Percentiles rank a stretch among this genome's conserved stretches.
Evolutionary conservation across 1,140 invertebrate species (phyloP).

Genomic region (Popillia japonica): DNA sequence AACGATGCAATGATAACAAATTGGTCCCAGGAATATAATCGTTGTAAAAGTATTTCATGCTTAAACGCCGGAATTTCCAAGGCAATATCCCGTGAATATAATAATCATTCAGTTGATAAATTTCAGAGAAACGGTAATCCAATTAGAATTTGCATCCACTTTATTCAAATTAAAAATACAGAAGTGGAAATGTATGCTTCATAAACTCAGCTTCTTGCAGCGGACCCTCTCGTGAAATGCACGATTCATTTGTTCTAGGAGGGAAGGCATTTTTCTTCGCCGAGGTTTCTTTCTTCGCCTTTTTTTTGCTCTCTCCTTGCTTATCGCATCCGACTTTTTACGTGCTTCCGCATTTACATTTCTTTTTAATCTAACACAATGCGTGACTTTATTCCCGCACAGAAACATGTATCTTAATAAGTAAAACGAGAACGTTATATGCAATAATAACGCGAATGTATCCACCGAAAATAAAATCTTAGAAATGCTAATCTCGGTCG

Average conservation of each 20-base stretch:
- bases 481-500: slow-evolving; percentile 12
- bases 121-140: background rate
- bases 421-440: background rate
- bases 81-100: too few relatives aligned
- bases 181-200: background rate
- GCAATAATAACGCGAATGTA: background rate
- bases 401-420: slow-evolving; percentile 30
- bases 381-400: slow-evolving; percentile 18
- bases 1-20: too few relatives aligned
- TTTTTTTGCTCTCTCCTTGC: slow-evolving; percentile 1
- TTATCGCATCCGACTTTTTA: slow-evolving; percentile 30
- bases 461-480: slow-evolving; percentile 14
- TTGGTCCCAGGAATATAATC: too few relatives aligned
- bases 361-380: slow-evolving; percentile 31
- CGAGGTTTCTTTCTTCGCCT: slow-evolving; percentile 15
- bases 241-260: slow-evolving; percentile 16
- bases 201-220: slow-evolving; percentile 4
- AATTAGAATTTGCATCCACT: background rate
- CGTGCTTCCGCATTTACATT: slow-evolving; percentile 26
- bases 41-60: too few relatives aligned
- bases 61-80: too few relatives aligned
- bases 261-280: slow-evolving; percentile 29
- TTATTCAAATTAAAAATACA: slow-evolving; percentile 7
- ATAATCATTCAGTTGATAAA: too few relatives aligned
- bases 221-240: background rate